phyloP scores from a whole-genome alignment of 2,113 vertebrate species.

The Camelus bactrianus region DNA sequence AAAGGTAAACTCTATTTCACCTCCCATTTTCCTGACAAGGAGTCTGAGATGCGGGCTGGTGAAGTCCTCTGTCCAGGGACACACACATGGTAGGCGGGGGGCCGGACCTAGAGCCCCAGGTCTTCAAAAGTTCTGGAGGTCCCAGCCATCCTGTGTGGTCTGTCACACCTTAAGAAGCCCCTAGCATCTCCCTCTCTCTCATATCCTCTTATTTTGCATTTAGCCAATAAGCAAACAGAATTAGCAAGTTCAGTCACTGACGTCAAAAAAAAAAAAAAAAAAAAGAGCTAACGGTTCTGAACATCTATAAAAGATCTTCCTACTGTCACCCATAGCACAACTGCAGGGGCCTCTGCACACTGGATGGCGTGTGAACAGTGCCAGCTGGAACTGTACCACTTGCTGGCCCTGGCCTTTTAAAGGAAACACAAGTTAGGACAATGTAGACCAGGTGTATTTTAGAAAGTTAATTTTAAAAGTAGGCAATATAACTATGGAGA shows the following conservation, averaged over 20 bases:
- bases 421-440: background rate
- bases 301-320: background rate
- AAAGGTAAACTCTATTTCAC: background rate
- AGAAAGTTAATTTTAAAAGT: constrained; percentile 43
- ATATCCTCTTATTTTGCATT: background rate
- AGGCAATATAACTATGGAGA: background rate
- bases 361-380: background rate
- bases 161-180: background rate
- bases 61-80: background rate
- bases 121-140: background rate
- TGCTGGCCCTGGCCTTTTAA: background rate
- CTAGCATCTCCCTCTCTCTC: background rate
- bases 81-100: background rate
- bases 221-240: constrained; percentile 9
- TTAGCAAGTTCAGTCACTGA: background rate
- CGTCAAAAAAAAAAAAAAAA: background rate
- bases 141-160: background rate
- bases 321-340: background rate
- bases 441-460: background rate
- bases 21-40: background rate
- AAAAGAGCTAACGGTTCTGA: background rate
- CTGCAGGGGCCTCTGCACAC: background rate
- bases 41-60: background rate
- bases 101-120: background rate
- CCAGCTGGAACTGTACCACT: background rate